phyloP scores from a whole-genome alignment of 1,140 invertebrate genomes.

The Nixonia krombeini region DNA sequence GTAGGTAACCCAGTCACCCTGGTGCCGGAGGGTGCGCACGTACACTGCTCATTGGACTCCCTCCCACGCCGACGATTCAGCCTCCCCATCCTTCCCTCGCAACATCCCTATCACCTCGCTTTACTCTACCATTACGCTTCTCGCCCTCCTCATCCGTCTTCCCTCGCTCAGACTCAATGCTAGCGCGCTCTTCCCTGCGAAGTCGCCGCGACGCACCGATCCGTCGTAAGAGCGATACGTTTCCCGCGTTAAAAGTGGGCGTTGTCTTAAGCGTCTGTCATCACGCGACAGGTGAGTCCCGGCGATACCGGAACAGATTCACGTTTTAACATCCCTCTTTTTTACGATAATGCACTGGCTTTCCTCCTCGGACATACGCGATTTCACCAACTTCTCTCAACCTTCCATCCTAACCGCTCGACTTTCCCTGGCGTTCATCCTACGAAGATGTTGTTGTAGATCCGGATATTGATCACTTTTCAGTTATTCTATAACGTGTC shows the following conservation, averaged over 20 bases:
- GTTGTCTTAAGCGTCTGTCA: slow-evolving; percentile 24
- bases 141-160: slow-evolving; percentile 1
- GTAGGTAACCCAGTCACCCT: neutral
- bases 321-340: neutral
- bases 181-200: slow-evolving; percentile 5
- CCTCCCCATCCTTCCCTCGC: neutral
- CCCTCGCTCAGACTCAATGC: slow-evolving; percentile 14
- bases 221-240: slow-evolving; percentile 4
- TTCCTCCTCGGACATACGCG: neutral
- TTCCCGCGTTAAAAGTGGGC: slow-evolving; percentile 16
- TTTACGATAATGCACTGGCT: neutral
- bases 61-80: neutral
- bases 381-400: too few relatives aligned
- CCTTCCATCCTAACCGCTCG: too few relatives aligned
- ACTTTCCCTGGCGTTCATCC: too few relatives aligned
- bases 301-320: neutral
- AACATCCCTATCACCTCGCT: slow-evolving; percentile 1
- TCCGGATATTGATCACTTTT: too few relatives aligned
- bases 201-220: slow-evolving; percentile 9
- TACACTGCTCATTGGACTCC: neutral
- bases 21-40: neutral
- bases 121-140: neutral
- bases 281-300: slow-evolving; percentile 11
- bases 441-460: too few relatives aligned
- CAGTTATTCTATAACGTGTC: too few relatives aligned